These are phyloP conservation scores for Noctua janthe DNA, from an alignment of 2,888 invertebrate species.

Conservation along the genomic window DNA sequence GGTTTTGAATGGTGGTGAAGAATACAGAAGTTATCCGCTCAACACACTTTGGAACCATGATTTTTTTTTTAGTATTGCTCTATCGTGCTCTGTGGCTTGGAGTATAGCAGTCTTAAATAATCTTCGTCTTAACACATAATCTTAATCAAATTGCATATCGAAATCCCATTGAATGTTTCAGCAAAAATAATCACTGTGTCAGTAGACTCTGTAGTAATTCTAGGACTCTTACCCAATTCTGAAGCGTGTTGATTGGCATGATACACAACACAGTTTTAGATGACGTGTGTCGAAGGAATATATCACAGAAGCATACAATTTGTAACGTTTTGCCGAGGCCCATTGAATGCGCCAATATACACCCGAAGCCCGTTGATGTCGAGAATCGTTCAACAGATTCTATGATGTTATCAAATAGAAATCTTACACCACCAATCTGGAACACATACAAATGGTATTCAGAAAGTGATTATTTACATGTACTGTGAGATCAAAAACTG, in stretches of 20 bases:
- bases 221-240: slow-evolving; percentile 95
- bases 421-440: slow-evolving; percentile 97
- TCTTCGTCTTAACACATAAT: not conserved
- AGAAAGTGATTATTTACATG: slow-evolving; percentile 16
- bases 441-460: slow-evolving; percentile 66
- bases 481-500: slow-evolving; percentile 9
- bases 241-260: slow-evolving; percentile 99
- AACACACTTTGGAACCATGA: too few relatives aligned
- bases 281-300: slow-evolving; percentile 97
- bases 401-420: slow-evolving; percentile 98
- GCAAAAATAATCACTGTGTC: not conserved
- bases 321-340: slow-evolving; percentile 99
- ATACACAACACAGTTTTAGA: slow-evolving; percentile 98
- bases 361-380: slow-evolving; percentile 97
- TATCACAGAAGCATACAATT: slow-evolving; percentile 98
- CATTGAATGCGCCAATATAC: slow-evolving; percentile 99
- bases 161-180: not conserved
- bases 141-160: not conserved
- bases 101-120: not conserved
- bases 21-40: too few relatives aligned
- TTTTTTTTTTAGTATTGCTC: too few relatives aligned
- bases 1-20: too few relatives aligned
- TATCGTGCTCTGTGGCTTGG: too few relatives aligned
- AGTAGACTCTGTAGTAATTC: slow-evolving; percentile 2
- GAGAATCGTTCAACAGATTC: slow-evolving; percentile 97